A percentile compares a stretch with the other conserved stretches of the same genome.
These are phyloP conservation scores for Gambelia wislizenii DNA, from an alignment of 2,797 vertebrate species.

Conservation along the genomic window DNA sequence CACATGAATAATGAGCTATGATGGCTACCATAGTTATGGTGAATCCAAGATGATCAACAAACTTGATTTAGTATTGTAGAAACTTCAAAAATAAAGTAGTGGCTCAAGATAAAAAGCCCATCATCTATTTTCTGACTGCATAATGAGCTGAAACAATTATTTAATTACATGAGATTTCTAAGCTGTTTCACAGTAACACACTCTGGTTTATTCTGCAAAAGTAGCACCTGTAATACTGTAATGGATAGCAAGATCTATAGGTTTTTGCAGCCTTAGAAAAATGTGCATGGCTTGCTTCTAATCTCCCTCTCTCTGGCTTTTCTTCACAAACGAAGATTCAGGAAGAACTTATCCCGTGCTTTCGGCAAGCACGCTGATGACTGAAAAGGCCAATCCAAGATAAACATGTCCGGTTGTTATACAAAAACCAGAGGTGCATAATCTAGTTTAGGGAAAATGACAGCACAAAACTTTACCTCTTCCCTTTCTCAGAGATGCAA, in stretches of 20 bases:
- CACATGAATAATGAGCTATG: background rate
- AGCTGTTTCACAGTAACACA: background rate
- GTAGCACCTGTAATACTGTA: background rate
- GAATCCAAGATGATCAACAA: too few species aligned
- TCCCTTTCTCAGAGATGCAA: background rate
- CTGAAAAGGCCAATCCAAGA: too few species aligned
- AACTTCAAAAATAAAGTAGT: background rate
- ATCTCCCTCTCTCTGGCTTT: too few species aligned
- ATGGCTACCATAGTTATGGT: background rate
- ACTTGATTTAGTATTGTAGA: background rate
- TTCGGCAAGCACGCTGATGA: too few species aligned
- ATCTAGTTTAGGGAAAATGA: background rate
- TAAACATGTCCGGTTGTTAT: too few species aligned
- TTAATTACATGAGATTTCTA: background rate
- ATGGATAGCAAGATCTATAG: background rate
- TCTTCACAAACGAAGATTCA: too few species aligned
- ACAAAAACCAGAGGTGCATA: background rate
- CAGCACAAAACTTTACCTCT: background rate
- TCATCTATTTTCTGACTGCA: background rate
- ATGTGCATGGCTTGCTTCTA: background rate
- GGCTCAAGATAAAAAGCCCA: background rate
- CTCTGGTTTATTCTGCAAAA: background rate
- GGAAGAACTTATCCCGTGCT: too few species aligned
- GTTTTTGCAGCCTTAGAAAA: background rate
- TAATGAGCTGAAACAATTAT: background rate